Conservation (phyloP, 2,888 invertebrate genomes). For the Cataglyphis rosenhaueri region DNA sequence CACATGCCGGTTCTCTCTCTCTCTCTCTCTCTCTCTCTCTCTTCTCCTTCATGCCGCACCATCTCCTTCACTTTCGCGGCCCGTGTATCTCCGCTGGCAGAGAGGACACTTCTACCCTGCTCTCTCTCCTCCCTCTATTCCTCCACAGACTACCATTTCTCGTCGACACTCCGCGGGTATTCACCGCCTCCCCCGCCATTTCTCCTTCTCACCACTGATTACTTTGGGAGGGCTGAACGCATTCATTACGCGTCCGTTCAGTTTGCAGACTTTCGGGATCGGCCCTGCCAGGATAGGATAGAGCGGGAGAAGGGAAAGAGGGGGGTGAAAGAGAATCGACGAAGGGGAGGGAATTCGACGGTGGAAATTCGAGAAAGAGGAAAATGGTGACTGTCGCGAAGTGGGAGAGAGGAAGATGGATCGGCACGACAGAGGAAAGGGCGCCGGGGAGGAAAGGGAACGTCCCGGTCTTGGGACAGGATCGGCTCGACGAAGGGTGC, state of each 20-base stretch:
- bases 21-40: not conserved
- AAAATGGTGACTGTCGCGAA: constrained; percentile 63
- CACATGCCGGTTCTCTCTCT: constrained; percentile 47
- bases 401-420: constrained; percentile 46
- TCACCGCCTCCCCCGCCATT: constrained; percentile 41
- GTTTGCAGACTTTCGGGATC: constrained; percentile 76
- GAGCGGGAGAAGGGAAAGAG: not conserved
- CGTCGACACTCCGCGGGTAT: constrained; percentile 12
- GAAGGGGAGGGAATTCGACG: constrained; percentile 61
- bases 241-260: constrained; percentile 78
- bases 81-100: constrained; percentile 56
- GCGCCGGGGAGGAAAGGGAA: not conserved
- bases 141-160: not conserved
- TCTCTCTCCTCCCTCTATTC: constrained; percentile 50
- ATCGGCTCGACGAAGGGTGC: constrained; percentile 43
- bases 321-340: not conserved
- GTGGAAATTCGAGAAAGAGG: constrained; percentile 67
- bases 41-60: constrained; percentile 3
- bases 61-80: constrained; percentile 54
- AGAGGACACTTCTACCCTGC: constrained; percentile 69
- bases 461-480: constrained; percentile 41
- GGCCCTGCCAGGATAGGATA: constrained; percentile 43
- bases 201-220: constrained; percentile 65
- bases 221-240: constrained; percentile 78
- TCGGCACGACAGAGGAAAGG: constrained; percentile 25